Conservation (phyloP, 2,888 invertebrate species). For the Agrochola circellaris region DNA sequence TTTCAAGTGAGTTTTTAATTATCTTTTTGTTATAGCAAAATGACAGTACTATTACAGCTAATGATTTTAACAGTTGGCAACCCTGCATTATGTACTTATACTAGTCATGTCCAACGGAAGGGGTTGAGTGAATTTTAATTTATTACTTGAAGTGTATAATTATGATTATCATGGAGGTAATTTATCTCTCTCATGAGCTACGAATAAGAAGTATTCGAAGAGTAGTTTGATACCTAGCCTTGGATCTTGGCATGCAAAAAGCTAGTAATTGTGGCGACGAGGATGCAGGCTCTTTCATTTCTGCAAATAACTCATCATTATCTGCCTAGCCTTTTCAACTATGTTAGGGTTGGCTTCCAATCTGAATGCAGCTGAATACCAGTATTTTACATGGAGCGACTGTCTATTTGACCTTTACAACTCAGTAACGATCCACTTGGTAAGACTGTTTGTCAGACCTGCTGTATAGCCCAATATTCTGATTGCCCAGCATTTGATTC, state of each 20-base stretch:
- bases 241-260: conserved; percentile 14
- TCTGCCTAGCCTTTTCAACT: neutral
- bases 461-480: too few relatives aligned
- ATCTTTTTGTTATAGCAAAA: neutral
- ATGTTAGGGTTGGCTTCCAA: neutral
- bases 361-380: neutral
- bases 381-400: neutral
- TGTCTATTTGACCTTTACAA: neutral
- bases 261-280: neutral
- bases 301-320: neutral
- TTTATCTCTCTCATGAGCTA: conserved; percentile 56
- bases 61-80: conserved; percentile 37
- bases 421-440: neutral
- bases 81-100: conserved; percentile 51
- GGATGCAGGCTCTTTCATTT: neutral
- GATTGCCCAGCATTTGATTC: neutral
- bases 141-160: conserved; percentile 57
- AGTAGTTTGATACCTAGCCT: conserved; percentile 21
- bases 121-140: conserved; percentile 63
- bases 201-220: conserved; percentile 22
- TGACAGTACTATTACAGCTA: neutral
- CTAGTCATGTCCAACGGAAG: conserved; percentile 44
- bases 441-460: neutral
- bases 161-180: conserved; percentile 47
- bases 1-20: neutral